Evolutionary conservation across 2,888 invertebrate species (phyloP), one percentile per base, ranked within the genome.

Genomic region (Balanococcus diminutus): DNA sequence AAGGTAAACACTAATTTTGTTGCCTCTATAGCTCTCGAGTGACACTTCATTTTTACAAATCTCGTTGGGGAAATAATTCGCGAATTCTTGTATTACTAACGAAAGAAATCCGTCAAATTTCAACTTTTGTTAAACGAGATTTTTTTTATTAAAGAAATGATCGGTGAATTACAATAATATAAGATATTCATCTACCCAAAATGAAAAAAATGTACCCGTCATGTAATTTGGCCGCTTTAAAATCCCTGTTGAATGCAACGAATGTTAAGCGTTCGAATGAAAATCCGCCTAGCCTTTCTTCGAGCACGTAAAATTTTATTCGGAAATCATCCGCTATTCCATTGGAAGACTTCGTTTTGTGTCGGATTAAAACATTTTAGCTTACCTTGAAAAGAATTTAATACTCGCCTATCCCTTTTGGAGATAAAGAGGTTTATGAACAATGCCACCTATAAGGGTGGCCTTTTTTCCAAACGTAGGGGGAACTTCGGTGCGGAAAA

Each of bases 331-430:
- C 28, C 67, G 28, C 11, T 31, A 67, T 1, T n/a, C n/a, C 67
- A 56, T 56, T 56, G 56, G 31, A 67, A 67, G 67, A 67, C 28
- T 67, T 67, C 28, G 67, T 67, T 67, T 67, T 67, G 67, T 28
- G 67, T 67, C 25, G 67, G 67, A 67, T 67, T 67, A 67, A 67
- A 67, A 67, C 67, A 67, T 67, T 67, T 67, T 16, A 67, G 67
- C 28, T 67, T 56, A 67, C 67, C 67, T 67, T 67, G 67, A 67
- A 67, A 67, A 67, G 67, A 67, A 67, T 67, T 67, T 67, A 67
- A 67, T 28, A 67, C 67, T 28, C 67, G 67, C 14, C 56, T 56
- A 56, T 56, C 22, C 22, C 56, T 19, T 56, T 56, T 56, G 19
- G 22, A 56, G 19, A 56, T 56, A 28, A 28, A 67, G 67, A 67